Evolutionary conservation across 2,888 invertebrate genomes (phyloP).

Genomic region (Podotricha telesiphe): DNA sequence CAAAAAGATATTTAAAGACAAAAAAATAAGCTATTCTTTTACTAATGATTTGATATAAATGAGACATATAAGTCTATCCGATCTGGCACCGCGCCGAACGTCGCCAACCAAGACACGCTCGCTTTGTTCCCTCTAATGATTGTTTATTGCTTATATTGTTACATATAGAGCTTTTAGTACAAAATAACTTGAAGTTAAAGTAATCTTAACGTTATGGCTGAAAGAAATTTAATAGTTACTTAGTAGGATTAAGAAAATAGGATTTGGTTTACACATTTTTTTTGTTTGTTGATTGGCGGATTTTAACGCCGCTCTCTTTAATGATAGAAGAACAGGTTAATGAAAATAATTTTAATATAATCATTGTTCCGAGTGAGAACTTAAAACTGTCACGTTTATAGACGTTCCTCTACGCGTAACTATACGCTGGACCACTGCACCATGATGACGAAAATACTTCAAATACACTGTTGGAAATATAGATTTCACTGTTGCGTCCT

Average conservation of each 20-base stretch:
- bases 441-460: no score
- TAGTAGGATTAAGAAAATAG: not conserved
- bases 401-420: no score
- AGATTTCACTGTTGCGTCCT: no score
- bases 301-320: no score
- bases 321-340: no score
- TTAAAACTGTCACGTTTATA: no score
- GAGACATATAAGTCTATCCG: constrained; percentile 22
- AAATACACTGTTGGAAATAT: no score
- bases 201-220: constrained; percentile 1
- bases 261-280: not conserved
- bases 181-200: not conserved
- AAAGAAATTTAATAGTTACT: not conserved
- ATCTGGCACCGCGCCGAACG: constrained; percentile 60
- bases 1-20: not conserved
- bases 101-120: constrained; percentile 49
- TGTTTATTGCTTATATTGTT: constrained; percentile 32
- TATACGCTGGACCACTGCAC: no score
- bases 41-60: constrained; percentile 22
- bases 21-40: not conserved
- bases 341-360: no score
- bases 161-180: constrained; percentile 17
- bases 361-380: no score
- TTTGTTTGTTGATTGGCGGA: no score
- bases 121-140: constrained; percentile 38